Conservation (phyloP, 2,797 vertebrate species). For the Octomys mimax region DNA sequence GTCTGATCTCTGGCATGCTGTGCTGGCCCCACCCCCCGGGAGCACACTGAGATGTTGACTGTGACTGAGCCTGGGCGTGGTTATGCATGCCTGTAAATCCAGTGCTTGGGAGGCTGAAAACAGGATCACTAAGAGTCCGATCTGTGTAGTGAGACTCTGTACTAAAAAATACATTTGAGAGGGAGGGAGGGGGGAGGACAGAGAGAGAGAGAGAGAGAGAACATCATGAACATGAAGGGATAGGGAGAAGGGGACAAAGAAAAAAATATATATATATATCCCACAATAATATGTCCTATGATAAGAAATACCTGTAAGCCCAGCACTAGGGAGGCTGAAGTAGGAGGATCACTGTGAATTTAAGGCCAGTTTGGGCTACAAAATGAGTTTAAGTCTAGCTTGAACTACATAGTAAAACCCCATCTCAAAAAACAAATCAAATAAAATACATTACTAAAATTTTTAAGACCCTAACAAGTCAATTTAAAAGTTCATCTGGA, state of each 20-base stretch:
- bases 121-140: too few species aligned
- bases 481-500: constrained; percentile 56
- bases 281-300: not conserved
- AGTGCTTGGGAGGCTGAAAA: too few species aligned
- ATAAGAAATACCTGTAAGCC: not conserved
- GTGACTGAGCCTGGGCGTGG: too few species aligned
- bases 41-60: too few species aligned
- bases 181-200: too few species aligned
- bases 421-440: not conserved
- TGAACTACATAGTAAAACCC: not conserved
- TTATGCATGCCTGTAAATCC: too few species aligned
- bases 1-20: too few species aligned
- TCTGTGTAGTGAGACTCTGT: too few species aligned
- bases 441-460: not conserved
- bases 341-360: not conserved
- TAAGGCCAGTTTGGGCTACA: not conserved
- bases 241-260: not conserved
- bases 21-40: too few species aligned
- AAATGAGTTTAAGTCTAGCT: not conserved
- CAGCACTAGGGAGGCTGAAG: not conserved
- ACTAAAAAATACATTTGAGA: too few species aligned
- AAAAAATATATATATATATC: not conserved
- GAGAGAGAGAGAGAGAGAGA: too few species aligned
- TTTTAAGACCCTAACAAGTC: not conserved
- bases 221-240: not conserved